phyloP scores from a whole-genome alignment of 2,797 vertebrate genomes.

The Eidolon dupreanum region DNA sequence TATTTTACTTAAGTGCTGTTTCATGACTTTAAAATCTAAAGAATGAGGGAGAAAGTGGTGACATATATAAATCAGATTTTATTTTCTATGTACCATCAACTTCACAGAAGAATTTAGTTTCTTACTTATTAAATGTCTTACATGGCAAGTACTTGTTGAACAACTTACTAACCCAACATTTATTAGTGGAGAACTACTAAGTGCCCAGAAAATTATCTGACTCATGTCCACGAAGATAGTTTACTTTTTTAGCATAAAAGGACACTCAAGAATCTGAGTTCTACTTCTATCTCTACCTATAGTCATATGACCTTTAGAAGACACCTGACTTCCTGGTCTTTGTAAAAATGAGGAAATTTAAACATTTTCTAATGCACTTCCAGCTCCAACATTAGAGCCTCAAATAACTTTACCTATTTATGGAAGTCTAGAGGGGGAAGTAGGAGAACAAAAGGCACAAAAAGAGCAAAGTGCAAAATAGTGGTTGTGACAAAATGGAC shows the following conservation, averaged over 20 bases:
- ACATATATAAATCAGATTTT: background rate
- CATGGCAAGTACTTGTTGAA: background rate
- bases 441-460: background rate
- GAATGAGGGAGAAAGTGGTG: background rate
- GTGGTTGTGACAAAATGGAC: background rate
- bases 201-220: background rate
- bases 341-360: slow-evolving; percentile 2
- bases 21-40: background rate
- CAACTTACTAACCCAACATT: background rate
- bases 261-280: background rate
- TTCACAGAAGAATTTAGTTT: background rate
- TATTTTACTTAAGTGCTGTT: background rate
- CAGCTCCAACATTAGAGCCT: background rate
- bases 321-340: background rate
- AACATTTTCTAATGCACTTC: background rate
- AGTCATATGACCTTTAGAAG: background rate
- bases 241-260: background rate
- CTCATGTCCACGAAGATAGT: background rate
- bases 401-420: background rate
- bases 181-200: background rate
- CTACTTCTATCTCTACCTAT: background rate
- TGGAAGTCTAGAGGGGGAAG: background rate
- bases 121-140: background rate
- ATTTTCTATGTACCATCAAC: background rate
- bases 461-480: background rate